These are phyloP conservation scores for Phania funesta DNA, from an alignment of 2,888 invertebrate species.

Conservation along the genomic window DNA sequence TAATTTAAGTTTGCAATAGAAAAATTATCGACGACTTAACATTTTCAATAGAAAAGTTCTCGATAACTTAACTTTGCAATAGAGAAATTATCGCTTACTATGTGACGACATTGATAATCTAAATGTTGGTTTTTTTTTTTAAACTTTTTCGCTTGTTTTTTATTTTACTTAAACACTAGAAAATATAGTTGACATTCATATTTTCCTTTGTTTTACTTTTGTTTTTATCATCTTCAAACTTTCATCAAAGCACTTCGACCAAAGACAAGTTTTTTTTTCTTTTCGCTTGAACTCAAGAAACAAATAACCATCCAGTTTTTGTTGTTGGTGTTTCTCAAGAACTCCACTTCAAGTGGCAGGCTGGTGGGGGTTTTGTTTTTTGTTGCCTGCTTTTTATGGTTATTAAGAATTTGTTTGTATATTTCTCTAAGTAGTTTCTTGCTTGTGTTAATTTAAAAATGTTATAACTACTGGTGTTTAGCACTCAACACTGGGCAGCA, in stretches of 20 bases:
- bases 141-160: no score
- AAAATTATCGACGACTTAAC: background rate
- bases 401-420: constrained; percentile 25
- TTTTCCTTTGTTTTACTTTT: background rate
- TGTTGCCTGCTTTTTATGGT: constrained; percentile 16
- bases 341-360: constrained; percentile 44
- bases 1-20: background rate
- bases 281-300: background rate
- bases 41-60: background rate
- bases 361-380: background rate
- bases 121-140: no score
- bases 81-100: background rate
- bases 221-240: constrained; percentile 20
- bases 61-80: background rate
- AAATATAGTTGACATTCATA: background rate
- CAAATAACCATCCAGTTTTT: background rate
- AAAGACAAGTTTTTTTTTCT: background rate
- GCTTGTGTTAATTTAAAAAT: background rate
- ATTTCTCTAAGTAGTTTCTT: background rate
- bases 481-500: constrained; percentile 38
- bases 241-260: constrained; percentile 27
- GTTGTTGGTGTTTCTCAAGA: constrained; percentile 30
- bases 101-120: no score
- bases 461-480: constrained; percentile 61
- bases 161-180: background rate